Base-by-base conservation (phyloP, 2,113 vertebrate genomes). In the Panurus biarmicus region DNA sequence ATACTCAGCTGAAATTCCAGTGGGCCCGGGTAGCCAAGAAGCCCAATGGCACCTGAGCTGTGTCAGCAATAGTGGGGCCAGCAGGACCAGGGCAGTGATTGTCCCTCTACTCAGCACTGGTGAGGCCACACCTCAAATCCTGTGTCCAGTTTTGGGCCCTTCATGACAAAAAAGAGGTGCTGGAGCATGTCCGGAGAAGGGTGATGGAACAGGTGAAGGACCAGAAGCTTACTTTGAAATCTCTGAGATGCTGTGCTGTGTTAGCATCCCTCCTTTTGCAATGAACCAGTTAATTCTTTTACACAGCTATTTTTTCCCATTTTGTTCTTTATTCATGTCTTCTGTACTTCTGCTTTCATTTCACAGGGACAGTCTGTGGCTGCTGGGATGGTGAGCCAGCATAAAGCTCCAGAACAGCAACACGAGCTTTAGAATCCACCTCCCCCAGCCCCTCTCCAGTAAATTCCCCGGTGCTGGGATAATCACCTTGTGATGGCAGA, bases 341-440 rank as follows among this genome's bases (percentile, higher is more conserved):
- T 24, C 58, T 83, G 51, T 38, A 56, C 36, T 83, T 89, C 54
- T 90, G 66, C 23, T 91, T 76, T 53, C 29, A n/a, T 95, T 91
- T 93, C 67, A 91, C 64, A 66, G 40, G 31, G 14, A 5, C 3
- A 0, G 1, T 7, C 62, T 73, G 38, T 10, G 22, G n/a, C 45
- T 69, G 31, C 54, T 54, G 67, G 2, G 11, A 2, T 25, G 45
- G 7, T 26, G 33, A 72, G 48, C 18, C 31, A 44, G n/a, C 11
- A 42, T 35, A 56, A 89, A 69, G 9, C 56, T 94, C 45, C 48
- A 31, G 29, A 65, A 44, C 14, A 29, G n/a, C 58, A 64, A 20
- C 23, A 21, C 0, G 0, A 64, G 48, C 35, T 79, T 67, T 64
- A 61, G 36, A 21, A 72, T 64, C 33, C 26, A 38, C 1, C 0